Evolutionary conservation across 2,888 invertebrate genomes (phyloP), one percentile per base, ranked within the genome.

Genomic region (Dicranocentrus wangi): DNA sequence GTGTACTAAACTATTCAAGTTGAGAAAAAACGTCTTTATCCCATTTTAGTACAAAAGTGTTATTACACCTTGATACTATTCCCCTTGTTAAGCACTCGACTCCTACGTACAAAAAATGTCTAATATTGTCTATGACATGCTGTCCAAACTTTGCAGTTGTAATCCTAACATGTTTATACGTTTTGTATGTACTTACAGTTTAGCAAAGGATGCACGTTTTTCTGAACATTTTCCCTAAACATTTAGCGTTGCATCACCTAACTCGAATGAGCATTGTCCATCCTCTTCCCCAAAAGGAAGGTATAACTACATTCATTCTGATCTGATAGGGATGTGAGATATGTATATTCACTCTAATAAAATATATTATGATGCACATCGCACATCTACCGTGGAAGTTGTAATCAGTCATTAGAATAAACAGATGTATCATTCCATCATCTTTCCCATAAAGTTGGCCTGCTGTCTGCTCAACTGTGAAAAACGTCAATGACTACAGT

Each of bases 31-130:
- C 27, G 65, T 66, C 55, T 75, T 75, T 66, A 66, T 66, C 66
- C 75, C 58, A 65, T 66, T 75, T 66, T 58, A 39, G 47, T 19
- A 21, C 17, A 19, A 43, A 66, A 76, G 68, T 76, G 68, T 69
- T 76, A 76, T 76, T 76, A 76, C 68, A 76, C 76, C 76, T 69
- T 58, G 66, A 65, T 75, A 75, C 58, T 76, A 51, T 60, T 76
- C 19, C 61, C 27, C 76, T 76, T 76, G 76, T 76, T 76, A 69
- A 51, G 23, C 66, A 68, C 76, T n/a, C n/a, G n/a, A n/a, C n/a
- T 60, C 76, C 76, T 68, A 76, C 76, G 58, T 28, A 17, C 32
- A 17, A 21, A 43, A 55, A 65, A 7, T 27, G 28, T 65, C 43
- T 39, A 21, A 17, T 17, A 27, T 65, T 17, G 43, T 43, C 15